Base-by-base conservation (phyloP, 2,797 vertebrate genomes). In the Sphenodon punctatus region DNA sequence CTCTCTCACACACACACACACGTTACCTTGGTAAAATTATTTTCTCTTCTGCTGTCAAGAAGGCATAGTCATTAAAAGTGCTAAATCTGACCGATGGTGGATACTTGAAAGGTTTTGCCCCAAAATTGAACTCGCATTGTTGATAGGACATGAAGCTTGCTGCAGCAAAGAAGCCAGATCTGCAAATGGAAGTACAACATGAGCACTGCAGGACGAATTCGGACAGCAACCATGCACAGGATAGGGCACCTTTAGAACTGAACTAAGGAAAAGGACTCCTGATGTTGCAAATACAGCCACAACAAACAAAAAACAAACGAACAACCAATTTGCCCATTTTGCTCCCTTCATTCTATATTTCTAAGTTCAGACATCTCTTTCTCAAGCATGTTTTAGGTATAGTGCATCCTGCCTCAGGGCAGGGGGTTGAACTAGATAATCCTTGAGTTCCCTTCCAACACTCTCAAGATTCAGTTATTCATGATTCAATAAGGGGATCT, bases 81-180 rank as follows among this genome's bases (percentile, higher is more conserved):
- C 97, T 99, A 92, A 98, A 99, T 94, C 98, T 99, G 88, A 97
- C 93, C 22, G 98, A 87, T 3, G 99, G 99, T 30, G 97, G 97
- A 89, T 98, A 97, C 90, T 97, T 98, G 94, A 99, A 99, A 89
- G 98, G 97, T 90, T 98, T 99, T 94, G 97, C 97, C 94, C 98
- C 98, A n/a, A 99, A 99, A 95, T 99, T 99, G 93, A 99, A 99
- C 95, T 99, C 98, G 46, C 99, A 99, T 84, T 99, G 99, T 92
- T 99, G 98, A 91, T 99, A 99, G n/a, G 98, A 99, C 99, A 99
- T 99, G 90, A 99, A 99, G 95, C 99, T 99, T 75, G 99, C 98
- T 76, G 99, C 99, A 22, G 99, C 98, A 88, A 99, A 99, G 94
- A 99, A 99, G 53, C 98, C 99, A 10, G 98, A 99, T 87, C 99